Evolutionary conservation across 1,140 invertebrate genomes (phyloP).

Genomic region (Panagrolaimus sp.): DNA sequence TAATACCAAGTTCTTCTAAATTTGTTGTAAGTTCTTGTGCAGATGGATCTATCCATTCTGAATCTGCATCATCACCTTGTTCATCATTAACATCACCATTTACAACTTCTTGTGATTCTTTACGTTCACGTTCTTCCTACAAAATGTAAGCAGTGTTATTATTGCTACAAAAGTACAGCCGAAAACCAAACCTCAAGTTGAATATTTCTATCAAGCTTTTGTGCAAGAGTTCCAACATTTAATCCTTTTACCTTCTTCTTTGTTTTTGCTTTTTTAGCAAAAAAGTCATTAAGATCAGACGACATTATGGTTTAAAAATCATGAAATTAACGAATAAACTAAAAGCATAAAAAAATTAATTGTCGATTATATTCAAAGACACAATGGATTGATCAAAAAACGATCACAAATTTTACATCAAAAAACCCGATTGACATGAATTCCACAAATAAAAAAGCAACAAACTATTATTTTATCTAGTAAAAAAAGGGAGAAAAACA

Average conservation of each 20-base stretch:
- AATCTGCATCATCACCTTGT: neutral
- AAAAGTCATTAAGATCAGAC: constrained; percentile 10
- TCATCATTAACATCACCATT: neutral
- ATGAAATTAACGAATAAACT: too few relatives aligned
- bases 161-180: neutral
- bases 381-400: too few relatives aligned
- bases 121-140: constrained; percentile 4
- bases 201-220: neutral
- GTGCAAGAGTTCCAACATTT: neutral
- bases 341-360: too few relatives aligned
- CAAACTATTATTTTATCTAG: too few relatives aligned
- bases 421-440: too few relatives aligned
- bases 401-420: too few relatives aligned
- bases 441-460: too few relatives aligned
- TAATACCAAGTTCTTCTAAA: constrained; percentile 4
- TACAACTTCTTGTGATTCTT: neutral
- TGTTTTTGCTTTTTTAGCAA: constrained; percentile 5
- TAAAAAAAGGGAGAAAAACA: too few relatives aligned
- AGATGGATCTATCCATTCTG: constrained; percentile 5
- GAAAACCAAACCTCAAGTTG: neutral
- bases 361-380: too few relatives aligned
- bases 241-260: constrained; percentile 2
- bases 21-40: neutral
- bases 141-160: neutral
- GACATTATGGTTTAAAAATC: neutral